A percentile compares a stretch with the other conserved stretches of the same genome.
phyloP scores from a whole-genome alignment of 2,888 invertebrate genomes.

The Diloba caeruleocephala region DNA sequence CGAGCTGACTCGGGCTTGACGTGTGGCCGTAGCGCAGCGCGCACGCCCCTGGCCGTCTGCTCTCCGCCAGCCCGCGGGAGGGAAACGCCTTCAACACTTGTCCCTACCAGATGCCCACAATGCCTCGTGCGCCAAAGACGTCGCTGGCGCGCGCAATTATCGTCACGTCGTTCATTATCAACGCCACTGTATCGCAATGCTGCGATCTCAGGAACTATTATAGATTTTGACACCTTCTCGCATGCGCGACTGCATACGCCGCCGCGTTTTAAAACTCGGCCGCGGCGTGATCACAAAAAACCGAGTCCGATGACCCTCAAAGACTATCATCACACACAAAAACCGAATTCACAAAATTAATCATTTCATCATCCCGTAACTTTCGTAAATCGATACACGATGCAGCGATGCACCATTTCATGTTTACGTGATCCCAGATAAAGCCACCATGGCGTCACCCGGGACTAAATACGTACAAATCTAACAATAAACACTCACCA shows the following conservation, averaged over 20 bases:
- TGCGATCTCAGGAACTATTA: constrained; percentile 83
- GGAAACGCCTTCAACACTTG: constrained; percentile 80
- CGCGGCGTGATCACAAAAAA: constrained; percentile 84
- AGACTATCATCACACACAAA: constrained; percentile 66
- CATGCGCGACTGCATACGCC: constrained; percentile 88
- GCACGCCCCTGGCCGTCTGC: constrained; percentile 81
- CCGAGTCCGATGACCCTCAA: constrained; percentile 79
- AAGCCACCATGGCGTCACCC: constrained; percentile 91
- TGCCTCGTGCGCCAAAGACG: constrained; percentile 72
- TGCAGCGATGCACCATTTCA: constrained; percentile 89
- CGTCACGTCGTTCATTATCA: constrained; percentile 67
- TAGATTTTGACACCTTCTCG: constrained; percentile 88
- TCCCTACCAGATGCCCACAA: constrained; percentile 74
- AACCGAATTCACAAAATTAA: constrained; percentile 60
- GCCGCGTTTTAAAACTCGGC: constrained; percentile 86
- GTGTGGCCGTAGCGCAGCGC: constrained; percentile 77
- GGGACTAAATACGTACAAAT: constrained; percentile 88
- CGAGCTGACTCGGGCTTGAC: constrained; percentile 66
- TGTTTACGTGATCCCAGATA: constrained; percentile 91
- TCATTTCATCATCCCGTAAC: constrained; percentile 66
- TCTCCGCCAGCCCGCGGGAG: constrained; percentile 78
- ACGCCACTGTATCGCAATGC: constrained; percentile 72
- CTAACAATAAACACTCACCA: constrained; percentile 90
- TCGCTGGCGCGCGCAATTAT: constrained; percentile 69
- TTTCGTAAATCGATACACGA: constrained; percentile 87